Base-by-base conservation (phyloP, 2,113 vertebrate genomes). In the Otis tarda region DNA sequence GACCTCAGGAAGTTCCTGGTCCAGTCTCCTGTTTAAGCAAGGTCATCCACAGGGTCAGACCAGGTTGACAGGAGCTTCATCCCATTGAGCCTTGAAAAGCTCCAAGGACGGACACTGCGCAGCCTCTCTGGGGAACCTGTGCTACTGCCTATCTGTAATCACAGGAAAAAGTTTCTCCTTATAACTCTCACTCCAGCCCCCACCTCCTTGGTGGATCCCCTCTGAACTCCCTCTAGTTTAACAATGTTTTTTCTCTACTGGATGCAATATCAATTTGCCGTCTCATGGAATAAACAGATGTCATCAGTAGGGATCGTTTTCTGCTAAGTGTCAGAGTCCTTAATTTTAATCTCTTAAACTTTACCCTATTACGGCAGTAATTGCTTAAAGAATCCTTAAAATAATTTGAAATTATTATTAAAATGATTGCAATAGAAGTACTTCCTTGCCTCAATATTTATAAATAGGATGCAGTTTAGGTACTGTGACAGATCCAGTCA, bases 231-330 rank as follows among this genome's bases (percentile, higher is more conserved):
- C 3, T 43, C 21, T 55, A 63, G 4, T 27, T 31, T 81, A 33
- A 35, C 8, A 23, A 5, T 22, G 0, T 10, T 39, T 53, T 74
- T 88, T 74, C 50, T 53, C 43, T 45, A 69, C 7, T 57, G 23
- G 21, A 35, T 1, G 3, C 20, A n/a, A 4, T 4, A 73, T 52
- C 12, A 63, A 20, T 47, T 63, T 3, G 1, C 20, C 14, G 10
- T 64, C 49, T 83, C 3, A 10, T 21, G 3, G 20, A 59, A 59
- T 28, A 75, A 79, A 83, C 9, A 3, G 7, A 37, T 78, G 18
- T 90, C 9, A 23, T 68, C 17, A 67, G 28, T 11, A 85, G 9
- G 14, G 27, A 57, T 14, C 28, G 9, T 56, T 73, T 50, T 49
- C 45, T 83, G 35, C 15, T 69, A 80, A 52, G 27, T 69, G 19